These are phyloP conservation scores for Campylomormyrus tamandua DNA, from an alignment of 2,113 vertebrate species.

Conservation along the genomic window DNA sequence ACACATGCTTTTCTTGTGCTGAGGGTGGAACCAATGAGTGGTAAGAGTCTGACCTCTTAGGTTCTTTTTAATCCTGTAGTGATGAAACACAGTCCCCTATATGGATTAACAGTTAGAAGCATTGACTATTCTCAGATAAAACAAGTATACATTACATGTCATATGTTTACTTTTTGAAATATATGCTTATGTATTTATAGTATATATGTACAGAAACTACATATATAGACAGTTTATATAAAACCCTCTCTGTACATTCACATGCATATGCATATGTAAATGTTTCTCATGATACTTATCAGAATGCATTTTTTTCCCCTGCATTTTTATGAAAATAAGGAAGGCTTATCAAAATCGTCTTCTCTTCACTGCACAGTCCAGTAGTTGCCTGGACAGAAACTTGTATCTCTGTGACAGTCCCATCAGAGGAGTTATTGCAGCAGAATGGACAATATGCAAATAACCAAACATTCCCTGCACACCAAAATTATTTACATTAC, in stretches of 20 bases:
- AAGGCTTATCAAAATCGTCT: background rate
- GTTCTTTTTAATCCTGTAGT: slow-evolving; percentile 30
- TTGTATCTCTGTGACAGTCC: background rate
- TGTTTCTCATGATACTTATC: background rate
- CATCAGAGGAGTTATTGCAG: background rate
- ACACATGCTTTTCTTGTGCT: slow-evolving; percentile 89
- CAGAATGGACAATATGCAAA: background rate
- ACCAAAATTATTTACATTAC: background rate
- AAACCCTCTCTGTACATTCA: background rate
- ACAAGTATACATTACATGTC: background rate
- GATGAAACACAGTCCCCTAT: slow-evolving; percentile 35
- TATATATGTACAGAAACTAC: background rate
- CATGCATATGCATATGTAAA: background rate
- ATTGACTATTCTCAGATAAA: background rate
- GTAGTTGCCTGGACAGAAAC: background rate
- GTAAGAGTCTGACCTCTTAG: slow-evolving; percentile 33
- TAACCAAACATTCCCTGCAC: background rate
- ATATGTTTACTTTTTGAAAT: background rate
- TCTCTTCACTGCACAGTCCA: background rate
- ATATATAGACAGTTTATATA: background rate
- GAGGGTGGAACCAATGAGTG: slow-evolving; percentile 53
- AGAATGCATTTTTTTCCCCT: background rate
- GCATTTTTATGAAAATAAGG: background rate
- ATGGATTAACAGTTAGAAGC: background rate
- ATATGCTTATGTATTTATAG: background rate